Conservation (phyloP, 2,888 invertebrate species). For the Diarsia brunnea region DNA sequence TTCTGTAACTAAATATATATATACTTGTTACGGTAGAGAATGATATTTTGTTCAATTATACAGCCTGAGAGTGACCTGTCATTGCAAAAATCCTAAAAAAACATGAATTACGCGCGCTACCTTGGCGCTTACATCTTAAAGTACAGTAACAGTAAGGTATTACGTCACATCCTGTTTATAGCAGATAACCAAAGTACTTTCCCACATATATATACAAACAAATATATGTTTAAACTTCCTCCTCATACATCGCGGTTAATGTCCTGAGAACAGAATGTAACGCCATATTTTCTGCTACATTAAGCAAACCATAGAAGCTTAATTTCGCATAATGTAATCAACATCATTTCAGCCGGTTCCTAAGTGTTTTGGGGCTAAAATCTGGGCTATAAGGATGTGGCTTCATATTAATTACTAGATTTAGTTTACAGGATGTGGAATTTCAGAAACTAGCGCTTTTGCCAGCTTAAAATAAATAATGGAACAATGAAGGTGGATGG, state of each 20-base stretch:
- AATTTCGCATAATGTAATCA: constrained; percentile 15
- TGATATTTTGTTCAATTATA: no score
- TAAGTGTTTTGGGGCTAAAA: constrained; percentile 34
- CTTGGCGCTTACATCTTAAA: no score
- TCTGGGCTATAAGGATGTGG: constrained; percentile 2
- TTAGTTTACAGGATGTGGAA: not conserved
- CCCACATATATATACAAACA: constrained; percentile 1
- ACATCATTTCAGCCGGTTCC: not conserved
- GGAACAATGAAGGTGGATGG: not conserved
- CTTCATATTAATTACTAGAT: constrained; percentile 7
- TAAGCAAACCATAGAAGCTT: constrained; percentile 8
- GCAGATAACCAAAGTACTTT: not conserved
- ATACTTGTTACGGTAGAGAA: no score
- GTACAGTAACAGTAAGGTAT: not conserved
- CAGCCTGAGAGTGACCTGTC: no score
- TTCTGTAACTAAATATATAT: no score
- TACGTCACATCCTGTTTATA: not conserved
- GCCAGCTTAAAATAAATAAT: not conserved
- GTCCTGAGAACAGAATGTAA: constrained; percentile 11
- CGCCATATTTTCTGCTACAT: constrained; percentile 29
- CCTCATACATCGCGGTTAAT: constrained; percentile 23
- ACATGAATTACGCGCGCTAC: no score
- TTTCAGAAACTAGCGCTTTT: not conserved
- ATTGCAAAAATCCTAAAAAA: no score
- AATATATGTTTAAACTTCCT: not conserved